Conservation (phyloP, 2,888 invertebrate genomes). For the Syrphus vitripennis region DNA sequence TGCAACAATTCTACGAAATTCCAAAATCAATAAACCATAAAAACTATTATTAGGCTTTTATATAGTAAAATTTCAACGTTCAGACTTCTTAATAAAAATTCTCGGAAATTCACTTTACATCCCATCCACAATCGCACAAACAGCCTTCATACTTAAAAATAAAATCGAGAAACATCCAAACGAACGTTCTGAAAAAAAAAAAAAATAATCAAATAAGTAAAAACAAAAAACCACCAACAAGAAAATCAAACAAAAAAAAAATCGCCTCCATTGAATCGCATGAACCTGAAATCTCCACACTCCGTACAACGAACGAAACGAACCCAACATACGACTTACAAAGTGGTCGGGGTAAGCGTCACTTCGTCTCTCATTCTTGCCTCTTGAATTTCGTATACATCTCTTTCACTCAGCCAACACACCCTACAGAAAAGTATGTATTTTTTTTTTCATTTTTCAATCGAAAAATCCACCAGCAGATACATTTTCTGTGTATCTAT, state of each 20-base stretch:
- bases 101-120: background rate
- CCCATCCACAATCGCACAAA: conserved; percentile 18
- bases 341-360: conserved; percentile 68
- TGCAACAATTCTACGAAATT: background rate
- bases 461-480: conserved; percentile 48
- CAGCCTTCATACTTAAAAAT: conserved; percentile 51
- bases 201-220: conserved; percentile 13
- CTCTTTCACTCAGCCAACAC: conserved; percentile 50
- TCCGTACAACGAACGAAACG: conserved; percentile 8
- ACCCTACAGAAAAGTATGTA: conserved; percentile 53
- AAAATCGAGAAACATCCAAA: conserved; percentile 42
- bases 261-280: conserved; percentile 66
- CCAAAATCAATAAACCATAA: background rate
- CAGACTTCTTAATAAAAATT: conserved; percentile 24
- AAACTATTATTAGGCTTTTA: background rate
- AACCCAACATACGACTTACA: conserved; percentile 10
- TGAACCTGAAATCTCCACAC: conserved; percentile 22
- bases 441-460: background rate
- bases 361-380: conserved; percentile 49
- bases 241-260: conserved; percentile 41
- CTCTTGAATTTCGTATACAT: background rate
- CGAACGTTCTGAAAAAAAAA: conserved; percentile 20
- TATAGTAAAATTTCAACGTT: background rate
- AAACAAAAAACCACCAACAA: background rate
- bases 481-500: conserved; percentile 61